A percentile compares a stretch with the other conserved stretches of the same genome.
Evolutionary conservation across 2,888 invertebrate species (phyloP).

Genomic region (Platycheirus albimanus): DNA sequence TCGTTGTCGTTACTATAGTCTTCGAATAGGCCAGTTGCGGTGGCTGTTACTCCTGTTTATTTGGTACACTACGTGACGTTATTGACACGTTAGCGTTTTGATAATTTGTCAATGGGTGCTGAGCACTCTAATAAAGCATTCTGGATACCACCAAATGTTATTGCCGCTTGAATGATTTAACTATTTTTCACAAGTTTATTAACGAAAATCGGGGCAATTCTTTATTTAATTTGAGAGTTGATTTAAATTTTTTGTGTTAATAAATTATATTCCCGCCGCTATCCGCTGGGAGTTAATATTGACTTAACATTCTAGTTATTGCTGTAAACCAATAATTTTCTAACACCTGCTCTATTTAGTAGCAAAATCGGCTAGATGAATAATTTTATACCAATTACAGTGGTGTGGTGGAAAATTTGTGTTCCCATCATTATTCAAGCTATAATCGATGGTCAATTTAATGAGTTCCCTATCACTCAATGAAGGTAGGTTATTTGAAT

Average conservation of each 20-base stretch:
- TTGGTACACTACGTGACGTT: conserved; percentile 35
- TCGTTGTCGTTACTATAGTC: too few species aligned
- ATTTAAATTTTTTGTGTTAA: conserved; percentile 9
- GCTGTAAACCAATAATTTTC: too few species aligned
- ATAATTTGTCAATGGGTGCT: conserved; percentile 67
- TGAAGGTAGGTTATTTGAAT: conserved; percentile 21
- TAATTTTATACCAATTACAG: too few species aligned
- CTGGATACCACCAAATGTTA: neutral
- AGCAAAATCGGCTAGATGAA: too few species aligned
- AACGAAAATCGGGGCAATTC: conserved; percentile 43
- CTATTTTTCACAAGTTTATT: conserved; percentile 27
- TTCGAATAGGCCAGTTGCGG: conserved; percentile 3
- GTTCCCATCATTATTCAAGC: too few species aligned
- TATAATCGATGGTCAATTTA: conserved; percentile 27
- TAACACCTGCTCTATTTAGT: too few species aligned
- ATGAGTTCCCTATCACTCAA: neutral
- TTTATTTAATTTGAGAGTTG: neutral
- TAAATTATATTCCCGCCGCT: too few species aligned
- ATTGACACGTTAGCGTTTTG: conserved; percentile 62
- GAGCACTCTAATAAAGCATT: conserved; percentile 20
- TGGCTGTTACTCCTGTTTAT: conserved; percentile 42
- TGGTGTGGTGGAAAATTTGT: too few species aligned
- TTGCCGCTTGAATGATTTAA: conserved; percentile 37
- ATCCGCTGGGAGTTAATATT: conserved; percentile 9
- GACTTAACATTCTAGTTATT: conserved; percentile 14